These are phyloP conservation scores for Drosophila pachea DNA, from an alignment of 1,140 invertebrate species.

Conservation along the genomic window DNA sequence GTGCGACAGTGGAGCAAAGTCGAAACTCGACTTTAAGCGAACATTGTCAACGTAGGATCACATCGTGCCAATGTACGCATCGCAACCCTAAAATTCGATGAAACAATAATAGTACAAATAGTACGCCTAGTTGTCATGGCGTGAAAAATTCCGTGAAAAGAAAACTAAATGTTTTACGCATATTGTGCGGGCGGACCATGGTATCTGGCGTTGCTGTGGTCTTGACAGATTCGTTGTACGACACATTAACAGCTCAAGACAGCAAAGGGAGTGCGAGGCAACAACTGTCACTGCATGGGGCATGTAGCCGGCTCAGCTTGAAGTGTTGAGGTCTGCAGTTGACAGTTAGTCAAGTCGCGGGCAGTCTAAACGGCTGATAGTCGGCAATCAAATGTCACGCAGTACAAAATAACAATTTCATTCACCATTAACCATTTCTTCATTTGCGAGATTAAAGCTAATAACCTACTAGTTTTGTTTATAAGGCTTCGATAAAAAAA, in stretches of 20 bases:
- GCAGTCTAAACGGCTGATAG: conserved; percentile 31
- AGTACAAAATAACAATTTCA: conserved; percentile 23
- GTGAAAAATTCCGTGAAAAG: too few relatives aligned
- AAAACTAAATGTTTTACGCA: background rate
- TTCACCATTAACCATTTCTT: too few relatives aligned
- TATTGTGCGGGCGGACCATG: conserved; percentile 8
- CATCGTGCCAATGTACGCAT: too few relatives aligned
- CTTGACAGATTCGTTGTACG: conserved; percentile 15
- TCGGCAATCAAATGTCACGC: conserved; percentile 67
- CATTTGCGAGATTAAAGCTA: too few relatives aligned
- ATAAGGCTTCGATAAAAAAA: too few relatives aligned
- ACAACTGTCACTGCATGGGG: conserved; percentile 6
- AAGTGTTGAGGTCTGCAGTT: conserved; percentile 23
- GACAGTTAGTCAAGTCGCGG: conserved; percentile 19
- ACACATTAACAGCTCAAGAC: conserved; percentile 23
- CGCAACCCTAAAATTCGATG: too few relatives aligned
- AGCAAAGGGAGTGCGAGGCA: background rate
- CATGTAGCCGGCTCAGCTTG: conserved; percentile 2
- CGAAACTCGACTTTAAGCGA: too few relatives aligned
- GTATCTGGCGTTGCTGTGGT: conserved; percentile 2
- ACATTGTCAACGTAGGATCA: too few relatives aligned
- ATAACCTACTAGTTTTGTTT: too few relatives aligned
- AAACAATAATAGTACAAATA: too few relatives aligned
- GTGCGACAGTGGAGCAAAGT: background rate
- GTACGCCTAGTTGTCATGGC: too few relatives aligned